Evolutionary conservation across 1,140 invertebrate genomes (phyloP), one percentile per base, ranked within the genome.

Genomic region (Drosophila ananassae): DNA sequence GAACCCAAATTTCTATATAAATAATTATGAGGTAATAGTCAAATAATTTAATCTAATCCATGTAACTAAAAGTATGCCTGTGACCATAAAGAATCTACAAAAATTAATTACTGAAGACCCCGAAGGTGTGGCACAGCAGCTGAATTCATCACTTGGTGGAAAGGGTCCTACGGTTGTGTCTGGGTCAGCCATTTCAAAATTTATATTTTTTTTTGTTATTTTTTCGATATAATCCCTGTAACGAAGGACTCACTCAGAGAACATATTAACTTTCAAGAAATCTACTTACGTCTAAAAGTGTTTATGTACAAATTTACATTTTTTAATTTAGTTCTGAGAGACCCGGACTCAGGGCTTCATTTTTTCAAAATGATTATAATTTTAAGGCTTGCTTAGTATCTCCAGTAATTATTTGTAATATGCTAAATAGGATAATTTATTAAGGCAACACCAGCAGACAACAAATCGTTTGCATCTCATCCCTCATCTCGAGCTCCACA

Each of bases 401-500:
- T 5, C 0, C 2, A 13, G 6, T 44, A 21, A 44, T 44, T 21
- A 44, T 8, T 12, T 44, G 5, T 44, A 7, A 44, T 44, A 21
- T 44, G 17, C 4, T 7, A 2, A 10, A 13, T 13, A 13, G 12
- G 39, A 1, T 17, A 44, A 21, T 44, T 21, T 17, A 44, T 44
- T 44, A 44, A 44, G 8, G 9, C 24, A 47, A 22, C 13, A 8
- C 6, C 8, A 0, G 24, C 50, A 1, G 3, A 10, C 41, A 54
- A 8, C 8, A 37, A 55, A 30, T 30, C 32, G 5, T 4, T 30
- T 53, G 10, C 12, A 5, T n/a, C 37, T 32, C 10, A n/a, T 12
- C 12, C 17, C n/a, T 2, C 5, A 30, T 6, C 9, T 10, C 2
- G 8, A 37, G 66, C 41, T 48, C 41, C 44, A 53, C 64, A 75